A percentile compares a stretch with the other conserved stretches of the same genome.
Evolutionary conservation across 2,113 vertebrate genomes (phyloP).

Genomic region (Megaleporinus macrocephalus): DNA sequence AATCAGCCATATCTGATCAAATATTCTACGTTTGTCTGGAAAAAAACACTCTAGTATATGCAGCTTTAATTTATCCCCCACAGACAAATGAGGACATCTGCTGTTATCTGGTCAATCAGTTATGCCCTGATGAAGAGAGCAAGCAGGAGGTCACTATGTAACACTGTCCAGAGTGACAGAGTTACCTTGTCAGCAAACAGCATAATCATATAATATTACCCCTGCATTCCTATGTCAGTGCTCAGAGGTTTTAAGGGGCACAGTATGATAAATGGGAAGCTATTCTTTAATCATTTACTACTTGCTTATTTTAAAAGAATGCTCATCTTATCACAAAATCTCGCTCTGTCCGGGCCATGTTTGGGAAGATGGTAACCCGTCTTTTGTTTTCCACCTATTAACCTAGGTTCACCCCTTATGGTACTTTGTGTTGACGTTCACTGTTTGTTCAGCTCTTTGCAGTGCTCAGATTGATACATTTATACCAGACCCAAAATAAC

Average conservation of each 20-base stretch:
- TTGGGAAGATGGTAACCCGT: constrained; percentile 27
- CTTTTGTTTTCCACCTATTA: constrained; percentile 5
- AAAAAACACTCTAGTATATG: constrained; percentile 21
- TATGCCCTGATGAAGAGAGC: not conserved
- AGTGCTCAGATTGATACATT: constrained; percentile 6
- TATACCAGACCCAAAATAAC: not conserved
- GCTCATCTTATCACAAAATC: constrained; percentile 51
- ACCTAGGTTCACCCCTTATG: not conserved
- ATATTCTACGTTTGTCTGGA: constrained; percentile 17
- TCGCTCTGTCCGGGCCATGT: constrained; percentile 12
- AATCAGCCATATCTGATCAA: constrained; percentile 28
- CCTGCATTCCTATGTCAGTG: not conserved
- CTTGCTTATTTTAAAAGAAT: constrained; percentile 28
- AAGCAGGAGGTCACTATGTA: not conserved
- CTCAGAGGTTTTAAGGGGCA: not conserved
- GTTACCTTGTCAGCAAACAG: constrained; percentile 3
- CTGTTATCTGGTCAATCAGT: constrained; percentile 11
- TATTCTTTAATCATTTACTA: constrained; percentile 42
- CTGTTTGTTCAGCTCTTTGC: constrained; percentile 3
- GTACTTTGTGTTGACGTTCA: not conserved
- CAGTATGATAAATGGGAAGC: not conserved
- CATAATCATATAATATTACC: constrained; percentile 9
- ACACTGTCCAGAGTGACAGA: not conserved
- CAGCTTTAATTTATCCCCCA: constrained; percentile 7
- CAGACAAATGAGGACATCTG: not conserved